Base-by-base conservation (phyloP, 2,888 invertebrate species). In the Himalopsyche kuldschensis region DNA sequence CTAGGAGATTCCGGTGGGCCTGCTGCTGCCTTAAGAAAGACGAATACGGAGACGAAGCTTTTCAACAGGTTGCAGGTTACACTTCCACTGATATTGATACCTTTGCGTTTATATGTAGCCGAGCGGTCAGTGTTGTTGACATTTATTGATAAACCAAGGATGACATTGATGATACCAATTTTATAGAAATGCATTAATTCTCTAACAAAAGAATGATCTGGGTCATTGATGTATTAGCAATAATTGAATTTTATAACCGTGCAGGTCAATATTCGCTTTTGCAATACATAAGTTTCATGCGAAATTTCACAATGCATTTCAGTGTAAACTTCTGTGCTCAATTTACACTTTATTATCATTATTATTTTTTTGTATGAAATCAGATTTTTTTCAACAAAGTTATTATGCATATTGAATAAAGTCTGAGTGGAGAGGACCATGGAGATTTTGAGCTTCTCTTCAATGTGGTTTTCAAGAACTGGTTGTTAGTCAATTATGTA, bases 1-100 rank as follows among this genome's bases (percentile, higher is more conserved):
- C 95, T n/a, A 90, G 95, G 46, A 90, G 96, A 81, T 95, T 95
- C 89, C 92, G 94, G 30, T 94, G 94, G 93, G 94, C 94, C n/a
- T 95, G 95, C 89, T 96, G 95, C 90, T 94, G 94, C 93, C 88
- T 95, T 87, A 92, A 94, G 87, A 91, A 94, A 55, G 96, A 96
- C 88, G 95, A 96, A 88, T 95, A 95, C 87, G 94, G 95, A 80
- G 94, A 94, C 87, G 95, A 95, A 89, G 95, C 96, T 2, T 96
- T 96, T 89, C 94, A 95, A 88, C 95, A 96, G 90, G 94, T 95
- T 82, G 96, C 95, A 89, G 94, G 95, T 94, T 90, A 90, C 90
- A 24, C 32, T 30, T 78, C 47, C 75, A 69, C n/a, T 81, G 15
- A 83, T 75, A 27, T 78, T 79, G 27, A 69, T 41, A 41, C 41